These are phyloP conservation scores for Benthochromis sp. DNA, from an alignment of 2,113 vertebrate species.

Conservation along the genomic window DNA sequence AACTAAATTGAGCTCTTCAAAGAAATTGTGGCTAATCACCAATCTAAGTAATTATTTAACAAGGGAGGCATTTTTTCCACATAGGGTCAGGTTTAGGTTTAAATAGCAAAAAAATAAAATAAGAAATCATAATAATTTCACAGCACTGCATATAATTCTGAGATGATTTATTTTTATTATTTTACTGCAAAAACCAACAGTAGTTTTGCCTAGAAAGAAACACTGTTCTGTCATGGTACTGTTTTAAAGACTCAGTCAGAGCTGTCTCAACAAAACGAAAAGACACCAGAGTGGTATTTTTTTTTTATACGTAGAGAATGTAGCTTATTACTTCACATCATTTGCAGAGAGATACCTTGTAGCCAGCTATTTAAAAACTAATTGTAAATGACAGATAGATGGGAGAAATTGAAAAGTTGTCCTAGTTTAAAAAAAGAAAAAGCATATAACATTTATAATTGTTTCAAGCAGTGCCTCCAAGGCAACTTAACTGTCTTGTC, in stretches of 20 bases:
- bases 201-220: neutral
- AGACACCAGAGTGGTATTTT: neutral
- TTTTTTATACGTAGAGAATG: neutral
- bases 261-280: neutral
- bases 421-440: neutral
- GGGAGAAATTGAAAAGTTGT: neutral
- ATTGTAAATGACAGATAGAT: neutral
- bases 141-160: neutral
- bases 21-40: neutral
- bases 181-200: neutral
- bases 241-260: neutral
- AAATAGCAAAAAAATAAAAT: neutral
- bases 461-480: neutral
- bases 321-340: neutral
- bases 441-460: neutral
- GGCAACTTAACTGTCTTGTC: neutral
- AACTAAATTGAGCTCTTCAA: neutral
- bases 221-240: neutral
- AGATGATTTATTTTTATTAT: neutral
- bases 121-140: neutral
- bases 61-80: rapidly evolving
- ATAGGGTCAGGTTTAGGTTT: neutral
- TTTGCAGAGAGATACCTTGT: neutral
- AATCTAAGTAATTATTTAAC: neutral
- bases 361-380: neutral